Evolutionary conservation across 2,113 vertebrate species (phyloP), one percentile per base, ranked within the genome.

Genomic region (Misgurnus anguillicaudatus): DNA sequence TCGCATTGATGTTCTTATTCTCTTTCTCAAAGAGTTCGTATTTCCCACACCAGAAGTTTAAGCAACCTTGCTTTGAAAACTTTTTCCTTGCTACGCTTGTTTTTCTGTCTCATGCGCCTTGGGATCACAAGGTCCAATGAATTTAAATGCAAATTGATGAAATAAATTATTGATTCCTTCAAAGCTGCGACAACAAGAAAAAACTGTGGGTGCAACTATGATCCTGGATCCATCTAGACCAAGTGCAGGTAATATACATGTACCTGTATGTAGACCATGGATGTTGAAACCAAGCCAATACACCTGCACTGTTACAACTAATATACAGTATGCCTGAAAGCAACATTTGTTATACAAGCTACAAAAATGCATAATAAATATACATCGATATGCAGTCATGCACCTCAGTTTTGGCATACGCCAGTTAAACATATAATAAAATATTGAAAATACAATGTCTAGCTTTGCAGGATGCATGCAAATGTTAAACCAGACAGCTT

Each of bases 61-160:
- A 74, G 45, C 41, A 75, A 75, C 21, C 58, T 48, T 62, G 16
- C 74, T 76, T 76, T 76, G 61, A 76, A 76, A 76, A 76, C 41
- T 76, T 65, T 60, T 14, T 42, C 55, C 55, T 61, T 62, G 73
- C 73, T 62, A 9, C 19, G 47, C n/a, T 31, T 53, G 45, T 53
- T 62, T 64, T 76, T 19, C n/a, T 76, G 45, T 76, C 74, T 76
- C 42, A 0, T 45, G 31, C 48, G 73, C 41, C 58, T 21, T 38
- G 61, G 73, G 58, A 42, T 77, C 57, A 74, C 53, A 75, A 75
- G 24, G 62, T 73, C 51, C 6, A 11, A 6, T 60, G 31, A 63
- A 81, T 78, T 76, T 77, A 74, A 78, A 80, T 74, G 75, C 78
- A 78, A 81, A 81, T 69, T 38, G 31, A 11, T 55, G 36, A 68